Conservation (phyloP, 2,113 vertebrate species). For the Dipodomys stephensi region DNA sequence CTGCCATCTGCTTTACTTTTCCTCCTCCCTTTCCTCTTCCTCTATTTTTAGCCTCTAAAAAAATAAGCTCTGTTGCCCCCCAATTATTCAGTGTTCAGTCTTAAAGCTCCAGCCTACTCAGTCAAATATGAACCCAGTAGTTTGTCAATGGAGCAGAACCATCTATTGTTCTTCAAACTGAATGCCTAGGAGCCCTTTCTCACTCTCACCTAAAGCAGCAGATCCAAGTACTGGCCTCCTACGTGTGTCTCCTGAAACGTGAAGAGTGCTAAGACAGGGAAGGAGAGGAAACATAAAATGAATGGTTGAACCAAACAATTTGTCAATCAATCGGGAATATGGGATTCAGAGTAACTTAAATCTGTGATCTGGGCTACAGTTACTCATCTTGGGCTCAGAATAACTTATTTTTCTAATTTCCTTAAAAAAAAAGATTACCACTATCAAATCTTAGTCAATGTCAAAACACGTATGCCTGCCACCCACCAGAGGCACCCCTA, state of each 20-base stretch:
- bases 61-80: not conserved
- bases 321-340: not conserved
- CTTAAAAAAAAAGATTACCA: not conserved
- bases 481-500: not conserved
- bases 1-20: not conserved
- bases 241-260: not conserved
- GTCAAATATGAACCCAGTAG: not conserved
- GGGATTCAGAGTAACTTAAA: too few species aligned
- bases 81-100: not conserved
- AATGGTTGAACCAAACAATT: not conserved
- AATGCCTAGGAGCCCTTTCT: not conserved
- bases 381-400: too few species aligned
- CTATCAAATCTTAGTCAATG: not conserved
- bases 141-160: not conserved
- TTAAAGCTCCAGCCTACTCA: not conserved
- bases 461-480: constrained; percentile 17
- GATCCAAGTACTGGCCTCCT: not conserved
- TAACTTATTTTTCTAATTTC: too few species aligned
- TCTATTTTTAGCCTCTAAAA: constrained; percentile 26
- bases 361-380: too few species aligned
- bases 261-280: not conserved
- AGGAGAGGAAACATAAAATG: constrained; percentile 10
- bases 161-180: not conserved
- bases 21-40: not conserved
- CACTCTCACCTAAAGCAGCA: not conserved